phyloP scores from a whole-genome alignment of 1,140 invertebrate species.

The Drosophila parabipectinata region DNA sequence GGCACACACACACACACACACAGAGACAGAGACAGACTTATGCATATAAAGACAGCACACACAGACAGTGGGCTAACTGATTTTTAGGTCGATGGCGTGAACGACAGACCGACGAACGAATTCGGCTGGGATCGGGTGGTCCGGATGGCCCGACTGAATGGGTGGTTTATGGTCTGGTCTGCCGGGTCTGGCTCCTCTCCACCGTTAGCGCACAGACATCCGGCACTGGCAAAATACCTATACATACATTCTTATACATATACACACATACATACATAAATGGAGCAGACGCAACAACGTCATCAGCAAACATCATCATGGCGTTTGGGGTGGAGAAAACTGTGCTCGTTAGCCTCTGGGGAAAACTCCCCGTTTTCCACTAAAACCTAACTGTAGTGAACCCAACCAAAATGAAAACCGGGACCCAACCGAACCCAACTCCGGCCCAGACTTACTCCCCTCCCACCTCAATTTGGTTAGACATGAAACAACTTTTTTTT shows the following conservation, averaged over 20 bases:
- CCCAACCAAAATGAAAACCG: conserved; percentile 46
- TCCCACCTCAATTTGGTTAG: conserved; percentile 44
- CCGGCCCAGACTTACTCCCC: conserved; percentile 27
- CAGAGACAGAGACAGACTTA: conserved; percentile 29
- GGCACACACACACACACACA: conserved; percentile 20
- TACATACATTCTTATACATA: conserved; percentile 10
- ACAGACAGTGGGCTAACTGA: conserved; percentile 68
- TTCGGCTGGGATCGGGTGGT: conserved; percentile 42
- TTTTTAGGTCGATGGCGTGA: conserved; percentile 79
- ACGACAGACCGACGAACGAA: conserved; percentile 61
- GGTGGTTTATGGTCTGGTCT: conserved; percentile 50
- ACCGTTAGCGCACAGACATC: conserved; percentile 36
- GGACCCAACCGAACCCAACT: conserved; percentile 46
- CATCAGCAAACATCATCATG: conserved; percentile 40
- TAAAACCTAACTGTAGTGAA: conserved; percentile 18
- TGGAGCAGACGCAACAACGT: conserved; percentile 51
- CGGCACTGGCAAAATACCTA: conserved; percentile 16
- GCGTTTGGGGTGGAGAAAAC: conserved; percentile 13
- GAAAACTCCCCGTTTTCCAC: conserved; percentile 16
- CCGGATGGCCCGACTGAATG: conserved; percentile 3
- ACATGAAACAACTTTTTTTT: conserved; percentile 60
- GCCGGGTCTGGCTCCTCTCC: conserved; percentile 50
- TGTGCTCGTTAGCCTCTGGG: conserved; percentile 19
- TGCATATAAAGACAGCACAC: conserved; percentile 20
- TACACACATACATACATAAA: conserved; percentile 19